These are phyloP conservation scores for Drosophila seguyi DNA, from an alignment of 1,140 invertebrate species.

Conservation along the genomic window DNA sequence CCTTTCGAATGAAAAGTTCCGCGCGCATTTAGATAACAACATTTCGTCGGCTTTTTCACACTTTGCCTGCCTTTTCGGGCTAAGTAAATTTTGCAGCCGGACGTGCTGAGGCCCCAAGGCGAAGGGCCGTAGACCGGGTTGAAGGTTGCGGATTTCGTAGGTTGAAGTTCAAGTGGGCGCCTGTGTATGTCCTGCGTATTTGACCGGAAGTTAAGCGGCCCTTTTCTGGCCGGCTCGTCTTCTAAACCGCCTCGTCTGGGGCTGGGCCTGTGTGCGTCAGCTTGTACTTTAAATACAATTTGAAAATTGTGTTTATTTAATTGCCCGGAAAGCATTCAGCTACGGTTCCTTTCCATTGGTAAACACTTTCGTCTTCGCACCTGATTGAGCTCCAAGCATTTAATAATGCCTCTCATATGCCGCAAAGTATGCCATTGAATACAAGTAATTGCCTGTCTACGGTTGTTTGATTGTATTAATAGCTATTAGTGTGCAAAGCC, in stretches of 20 bases:
- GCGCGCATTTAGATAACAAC: conserved; percentile 78
- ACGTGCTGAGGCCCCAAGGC: conserved; percentile 47
- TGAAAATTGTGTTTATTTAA: conserved; percentile 84
- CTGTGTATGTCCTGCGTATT: conserved; percentile 51
- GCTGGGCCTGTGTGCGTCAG: conserved; percentile 18
- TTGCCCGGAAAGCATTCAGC: conserved; percentile 71
- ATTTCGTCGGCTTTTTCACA: conserved; percentile 80
- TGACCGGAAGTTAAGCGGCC: conserved; percentile 70
- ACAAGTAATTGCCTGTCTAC: neutral
- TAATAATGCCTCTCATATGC: conserved; percentile 12
- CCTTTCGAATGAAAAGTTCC: conserved; percentile 72
- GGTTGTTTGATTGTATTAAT: neutral
- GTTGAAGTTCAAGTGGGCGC: conserved; percentile 54
- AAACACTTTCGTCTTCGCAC: conserved; percentile 59
- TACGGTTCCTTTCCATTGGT: conserved; percentile 31
- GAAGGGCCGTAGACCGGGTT: conserved; percentile 40
- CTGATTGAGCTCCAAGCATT: conserved; percentile 61
- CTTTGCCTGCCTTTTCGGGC: conserved; percentile 55
- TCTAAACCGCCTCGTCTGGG: conserved; percentile 11
- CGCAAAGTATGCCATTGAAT: conserved; percentile 22
- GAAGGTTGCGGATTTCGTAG: conserved; percentile 47
- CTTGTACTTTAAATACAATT: conserved; percentile 82
- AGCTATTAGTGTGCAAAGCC: neutral
- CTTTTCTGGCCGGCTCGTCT: conserved; percentile 25
- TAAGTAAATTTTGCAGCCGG: conserved; percentile 51